phyloP scores from a whole-genome alignment of 2,888 invertebrate genomes.

The Trichopoda pennipes region DNA sequence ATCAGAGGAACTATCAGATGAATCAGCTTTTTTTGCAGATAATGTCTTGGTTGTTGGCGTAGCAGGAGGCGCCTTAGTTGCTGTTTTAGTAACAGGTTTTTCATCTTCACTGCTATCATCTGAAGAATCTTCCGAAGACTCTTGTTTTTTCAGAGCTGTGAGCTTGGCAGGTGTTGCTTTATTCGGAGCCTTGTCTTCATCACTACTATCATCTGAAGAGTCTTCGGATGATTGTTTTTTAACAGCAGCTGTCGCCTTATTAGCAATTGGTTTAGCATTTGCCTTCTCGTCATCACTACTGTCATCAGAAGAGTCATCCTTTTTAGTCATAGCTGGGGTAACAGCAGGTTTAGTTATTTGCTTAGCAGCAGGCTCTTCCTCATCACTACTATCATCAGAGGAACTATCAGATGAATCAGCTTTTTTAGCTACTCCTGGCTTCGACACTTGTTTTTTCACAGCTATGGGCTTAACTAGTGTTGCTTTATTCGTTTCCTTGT shows the following conservation, averaged over 20 bases:
- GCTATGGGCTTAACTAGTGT: constrained; percentile 62
- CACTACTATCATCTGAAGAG: constrained; percentile 73
- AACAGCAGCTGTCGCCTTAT: constrained; percentile 46
- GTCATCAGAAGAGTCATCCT: constrained; percentile 71
- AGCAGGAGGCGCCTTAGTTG: no score
- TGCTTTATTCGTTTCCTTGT: constrained; percentile 56
- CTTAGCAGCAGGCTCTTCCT: constrained; percentile 57
- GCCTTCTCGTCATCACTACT: constrained; percentile 70
- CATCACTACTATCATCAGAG: constrained; percentile 73
- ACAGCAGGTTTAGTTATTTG: constrained; percentile 63
- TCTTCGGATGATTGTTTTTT: constrained; percentile 72
- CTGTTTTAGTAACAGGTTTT: constrained; percentile 48
- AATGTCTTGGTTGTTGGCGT: constrained; percentile 64
- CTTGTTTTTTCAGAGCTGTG: constrained; percentile 24
- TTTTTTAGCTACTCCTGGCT: constrained; percentile 58
- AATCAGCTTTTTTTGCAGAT: constrained; percentile 50
- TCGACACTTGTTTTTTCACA: constrained; percentile 31
- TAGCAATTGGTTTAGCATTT: constrained; percentile 70
- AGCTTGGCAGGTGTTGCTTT: constrained; percentile 62
- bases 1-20: constrained; percentile 69
- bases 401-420: constrained; percentile 53
- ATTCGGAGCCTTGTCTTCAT: constrained; percentile 49
- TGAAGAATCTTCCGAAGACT: constrained; percentile 63
- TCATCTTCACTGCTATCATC: constrained; percentile 73
- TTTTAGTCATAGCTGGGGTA: constrained; percentile 53